Conservation (phyloP, 2,113 vertebrate genomes). For the Anguilla japonica region DNA sequence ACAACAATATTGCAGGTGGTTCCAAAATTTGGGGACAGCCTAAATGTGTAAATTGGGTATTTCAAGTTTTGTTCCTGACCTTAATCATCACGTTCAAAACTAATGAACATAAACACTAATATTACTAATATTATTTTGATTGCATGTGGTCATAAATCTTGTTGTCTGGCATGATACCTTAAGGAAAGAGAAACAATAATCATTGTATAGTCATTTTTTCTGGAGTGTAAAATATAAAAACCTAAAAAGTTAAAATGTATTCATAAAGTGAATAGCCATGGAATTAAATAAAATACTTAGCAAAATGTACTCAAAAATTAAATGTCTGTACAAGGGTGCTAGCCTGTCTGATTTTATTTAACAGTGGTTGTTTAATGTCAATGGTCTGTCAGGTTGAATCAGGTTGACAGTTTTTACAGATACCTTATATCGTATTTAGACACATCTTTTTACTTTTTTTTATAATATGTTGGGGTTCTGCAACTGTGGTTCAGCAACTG, state of each 20-base stretch:
- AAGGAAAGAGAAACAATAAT: neutral
- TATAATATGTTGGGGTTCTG: neutral
- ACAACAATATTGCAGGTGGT: slow-evolving; percentile 35
- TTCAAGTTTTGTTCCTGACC: neutral
- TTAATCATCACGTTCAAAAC: neutral
- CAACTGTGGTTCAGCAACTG: neutral
- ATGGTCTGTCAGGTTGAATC: too few relatives aligned
- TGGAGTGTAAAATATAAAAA: neutral
- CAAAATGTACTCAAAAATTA: neutral
- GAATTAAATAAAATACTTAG: too few relatives aligned
- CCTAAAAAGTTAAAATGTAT: neutral
- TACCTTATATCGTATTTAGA: too few relatives aligned
- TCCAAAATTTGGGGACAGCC: neutral
- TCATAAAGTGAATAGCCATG: too few relatives aligned
- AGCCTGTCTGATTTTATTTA: too few relatives aligned
- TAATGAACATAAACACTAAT: neutral
- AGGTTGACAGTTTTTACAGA: too few relatives aligned
- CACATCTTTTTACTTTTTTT: neutral
- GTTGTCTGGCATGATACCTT: neutral
- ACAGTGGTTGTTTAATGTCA: too few relatives aligned
- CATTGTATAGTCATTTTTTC: neutral
- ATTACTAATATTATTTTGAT: neutral
- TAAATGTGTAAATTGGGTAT: neutral
- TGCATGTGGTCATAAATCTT: neutral
- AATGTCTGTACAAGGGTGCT: neutral